Conservation (phyloP, 1,140 invertebrate genomes). For the Brachionus sp. region DNA sequence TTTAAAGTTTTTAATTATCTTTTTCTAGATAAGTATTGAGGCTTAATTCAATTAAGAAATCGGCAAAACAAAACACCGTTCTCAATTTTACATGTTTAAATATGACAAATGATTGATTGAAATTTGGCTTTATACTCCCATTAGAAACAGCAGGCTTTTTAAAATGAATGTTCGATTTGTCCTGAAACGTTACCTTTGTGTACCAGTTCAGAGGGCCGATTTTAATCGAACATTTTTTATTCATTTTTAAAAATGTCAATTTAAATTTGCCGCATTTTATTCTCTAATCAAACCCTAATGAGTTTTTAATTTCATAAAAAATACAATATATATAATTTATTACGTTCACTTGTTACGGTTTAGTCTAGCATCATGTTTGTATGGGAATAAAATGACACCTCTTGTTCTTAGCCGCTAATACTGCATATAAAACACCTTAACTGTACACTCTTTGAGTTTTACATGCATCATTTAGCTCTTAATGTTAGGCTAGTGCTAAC, state of each 20-base stretch:
- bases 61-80: background rate
- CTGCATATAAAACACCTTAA: background rate
- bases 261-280: slow-evolving; percentile 16
- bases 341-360: background rate
- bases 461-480: background rate
- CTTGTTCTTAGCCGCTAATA: background rate
- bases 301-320: slow-evolving; percentile 29
- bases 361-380: background rate
- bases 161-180: background rate
- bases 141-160: background rate
- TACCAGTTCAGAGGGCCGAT: background rate
- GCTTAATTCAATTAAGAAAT: slow-evolving; percentile 19
- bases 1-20: slow-evolving; percentile 43
- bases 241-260: slow-evolving; percentile 40
- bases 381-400: background rate
- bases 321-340: background rate
- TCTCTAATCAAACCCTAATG: slow-evolving; percentile 19
- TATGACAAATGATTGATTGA: slow-evolving; percentile 39
- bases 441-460: background rate
- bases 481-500: background rate
- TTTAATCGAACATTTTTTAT: slow-evolving; percentile 18
- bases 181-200: background rate
- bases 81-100: slow-evolving; percentile 10
- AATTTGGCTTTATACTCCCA: background rate
- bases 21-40: slow-evolving; percentile 30